Conservation (phyloP, 2,888 invertebrate species). For the Leptinotarsa peninsularis region DNA sequence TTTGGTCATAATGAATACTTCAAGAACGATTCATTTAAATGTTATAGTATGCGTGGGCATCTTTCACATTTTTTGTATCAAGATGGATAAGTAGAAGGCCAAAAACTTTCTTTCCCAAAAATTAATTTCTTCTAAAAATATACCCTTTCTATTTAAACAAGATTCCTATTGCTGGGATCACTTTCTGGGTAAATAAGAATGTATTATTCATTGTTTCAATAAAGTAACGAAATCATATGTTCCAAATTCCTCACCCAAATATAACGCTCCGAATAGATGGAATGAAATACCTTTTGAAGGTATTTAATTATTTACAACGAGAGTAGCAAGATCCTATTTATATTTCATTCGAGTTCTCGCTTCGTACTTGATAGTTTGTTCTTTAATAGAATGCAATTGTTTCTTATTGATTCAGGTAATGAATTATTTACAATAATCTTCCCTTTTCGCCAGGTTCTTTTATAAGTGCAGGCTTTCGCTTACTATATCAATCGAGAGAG, state of each 20-base stretch:
- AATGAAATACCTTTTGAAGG: slow-evolving; percentile 31
- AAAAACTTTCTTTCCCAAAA: too few species aligned
- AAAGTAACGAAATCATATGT: neutral
- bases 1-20: too few species aligned
- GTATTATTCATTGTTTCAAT: neutral
- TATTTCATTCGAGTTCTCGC: slow-evolving; percentile 54
- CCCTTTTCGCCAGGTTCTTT: slow-evolving; percentile 31
- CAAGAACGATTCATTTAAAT: neutral
- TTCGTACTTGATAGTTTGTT: slow-evolving; percentile 47
- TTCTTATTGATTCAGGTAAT: slow-evolving; percentile 51
- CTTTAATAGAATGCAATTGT: slow-evolving; percentile 53
- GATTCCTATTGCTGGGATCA: neutral
- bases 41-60: neutral
- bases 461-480: slow-evolving; percentile 34
- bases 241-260: neutral
- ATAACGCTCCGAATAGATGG: neutral
- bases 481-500: neutral
- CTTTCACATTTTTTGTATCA: too few species aligned
- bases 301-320: slow-evolving; percentile 51
- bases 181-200: neutral
- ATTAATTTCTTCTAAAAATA: too few species aligned
- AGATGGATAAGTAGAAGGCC: too few species aligned
- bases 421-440: slow-evolving; percentile 47
- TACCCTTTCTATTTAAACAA: too few species aligned
- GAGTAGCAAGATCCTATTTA: slow-evolving; percentile 52